phyloP scores from a whole-genome alignment of 2,888 invertebrate genomes.

The Chrysolina americana region DNA sequence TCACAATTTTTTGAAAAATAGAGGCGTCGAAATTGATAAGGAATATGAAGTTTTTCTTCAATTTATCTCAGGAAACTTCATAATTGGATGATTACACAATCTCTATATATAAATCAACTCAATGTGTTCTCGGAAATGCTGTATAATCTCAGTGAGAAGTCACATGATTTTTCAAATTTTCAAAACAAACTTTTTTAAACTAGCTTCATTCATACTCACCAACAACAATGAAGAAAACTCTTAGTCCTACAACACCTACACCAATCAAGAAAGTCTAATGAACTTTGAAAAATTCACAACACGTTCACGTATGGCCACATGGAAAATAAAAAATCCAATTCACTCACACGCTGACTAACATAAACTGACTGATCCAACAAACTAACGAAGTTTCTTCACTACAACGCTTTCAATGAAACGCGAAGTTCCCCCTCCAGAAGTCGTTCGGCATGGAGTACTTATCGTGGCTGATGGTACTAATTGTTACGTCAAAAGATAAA shows the following conservation, averaged over 20 bases:
- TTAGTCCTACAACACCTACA: background rate
- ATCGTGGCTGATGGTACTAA: slow-evolving; percentile 48
- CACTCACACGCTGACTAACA: slow-evolving; percentile 58
- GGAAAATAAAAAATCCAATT: slow-evolving; percentile 45
- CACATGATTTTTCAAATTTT: no score
- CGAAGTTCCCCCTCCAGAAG: slow-evolving; percentile 43
- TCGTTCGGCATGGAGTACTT: slow-evolving; percentile 41
- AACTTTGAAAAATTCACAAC: slow-evolving; percentile 17
- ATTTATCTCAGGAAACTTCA: no score
- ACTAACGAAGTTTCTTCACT: slow-evolving; percentile 56
- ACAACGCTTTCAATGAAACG: slow-evolving; percentile 60
- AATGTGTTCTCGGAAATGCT: no score
- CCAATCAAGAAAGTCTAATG: background rate
- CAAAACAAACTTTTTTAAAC: no score
- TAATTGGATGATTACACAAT: no score
- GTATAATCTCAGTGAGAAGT: no score
- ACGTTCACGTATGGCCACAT: slow-evolving; percentile 49
- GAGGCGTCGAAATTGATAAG: no score
- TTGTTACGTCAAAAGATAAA: slow-evolving; percentile 35
- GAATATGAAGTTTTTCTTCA: no score
- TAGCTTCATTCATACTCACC: no score
- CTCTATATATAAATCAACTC: no score
- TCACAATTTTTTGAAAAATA: no score
- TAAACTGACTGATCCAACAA: slow-evolving; percentile 51
- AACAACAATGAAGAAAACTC: background rate